Base-by-base conservation (phyloP, 2,797 vertebrate genomes). In the Champsocephalus esox region DNA sequence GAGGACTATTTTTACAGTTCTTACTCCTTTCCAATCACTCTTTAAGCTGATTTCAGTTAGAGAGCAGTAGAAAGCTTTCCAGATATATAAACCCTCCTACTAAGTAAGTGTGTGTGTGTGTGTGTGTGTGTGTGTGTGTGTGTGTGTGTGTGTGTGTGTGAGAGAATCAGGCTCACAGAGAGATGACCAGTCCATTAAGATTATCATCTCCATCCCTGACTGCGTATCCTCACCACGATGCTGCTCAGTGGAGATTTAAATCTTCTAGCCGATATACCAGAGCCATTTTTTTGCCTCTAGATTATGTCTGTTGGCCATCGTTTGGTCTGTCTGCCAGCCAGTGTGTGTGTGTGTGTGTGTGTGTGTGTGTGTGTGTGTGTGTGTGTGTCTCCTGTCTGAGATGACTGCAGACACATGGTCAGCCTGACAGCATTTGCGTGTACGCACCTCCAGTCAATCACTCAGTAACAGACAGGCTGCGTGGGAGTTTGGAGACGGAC, bases 171-270 rank as follows among this genome's bases (percentile, higher is more conserved):
- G 87, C 83, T 92, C 89, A 94, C 80, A 87, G 83, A 83, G 81
- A 80, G 91, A 91, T 90, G 88, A 85, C 86, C 88, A 57, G 82
- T 92, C 92, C 92, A 94, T 93, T 93, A 94, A 92, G 93, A 94
- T 93, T 92, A 92, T 87, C 87, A 87, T 90, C 88, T 89, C 89
- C 82, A 75, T 87, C 86, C 81, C 70, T 72, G 19, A 77, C 56
- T 80, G 74, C 71, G 67, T 89, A 88, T 88, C 92, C 88, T 89
- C 84, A 81, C 80, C 68, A 44, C 58, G 8, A 56, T 56, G 60
- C 80, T 51, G 62, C 50, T 70, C 38, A 64, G 74, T 66, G 59
- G 79, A 90, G 81, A 89, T 90, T 88, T 88, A 90, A 90, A 88
- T 92, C 89, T 89, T 81, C 57, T 38, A 24, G 68, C 83, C 82